These are phyloP conservation scores for Cotesia congregata DNA, from an alignment of 2,888 invertebrate species.

Conservation along the genomic window DNA sequence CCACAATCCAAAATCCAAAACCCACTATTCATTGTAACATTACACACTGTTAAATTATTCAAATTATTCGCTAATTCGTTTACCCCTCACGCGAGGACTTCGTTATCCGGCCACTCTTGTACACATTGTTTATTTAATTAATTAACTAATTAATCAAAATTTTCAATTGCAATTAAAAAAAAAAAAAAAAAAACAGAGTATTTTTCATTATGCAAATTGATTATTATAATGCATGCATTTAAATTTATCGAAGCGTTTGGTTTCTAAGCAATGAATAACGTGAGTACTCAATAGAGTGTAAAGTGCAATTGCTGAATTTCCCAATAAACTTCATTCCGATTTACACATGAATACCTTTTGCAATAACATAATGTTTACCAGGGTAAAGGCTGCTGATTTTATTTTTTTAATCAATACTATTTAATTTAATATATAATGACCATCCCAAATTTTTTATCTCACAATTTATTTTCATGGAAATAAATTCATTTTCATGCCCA, in stretches of 20 bases:
- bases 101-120: not conserved
- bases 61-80: not conserved
- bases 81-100: not conserved
- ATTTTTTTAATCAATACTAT: not conserved
- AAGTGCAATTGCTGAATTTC: not conserved
- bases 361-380: not conserved
- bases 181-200: not conserved
- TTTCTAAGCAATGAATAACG: not conserved
- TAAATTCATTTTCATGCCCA: not conserved
- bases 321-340: not conserved
- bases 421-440: not conserved
- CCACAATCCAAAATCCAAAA: not conserved
- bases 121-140: not conserved
- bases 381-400: not conserved
- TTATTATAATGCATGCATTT: not conserved
- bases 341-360: not conserved
- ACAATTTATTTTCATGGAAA: too few species aligned
- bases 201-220: not conserved
- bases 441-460: not conserved
- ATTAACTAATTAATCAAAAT: not conserved
- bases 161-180: not conserved
- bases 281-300: not conserved
- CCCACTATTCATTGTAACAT: not conserved
- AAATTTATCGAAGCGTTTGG: not conserved
- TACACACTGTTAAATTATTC: not conserved